Percentiles rank a stretch among this genome's conserved stretches.
Conservation (phyloP, 2,888 invertebrate species). For the Prosapia bicincta region DNA sequence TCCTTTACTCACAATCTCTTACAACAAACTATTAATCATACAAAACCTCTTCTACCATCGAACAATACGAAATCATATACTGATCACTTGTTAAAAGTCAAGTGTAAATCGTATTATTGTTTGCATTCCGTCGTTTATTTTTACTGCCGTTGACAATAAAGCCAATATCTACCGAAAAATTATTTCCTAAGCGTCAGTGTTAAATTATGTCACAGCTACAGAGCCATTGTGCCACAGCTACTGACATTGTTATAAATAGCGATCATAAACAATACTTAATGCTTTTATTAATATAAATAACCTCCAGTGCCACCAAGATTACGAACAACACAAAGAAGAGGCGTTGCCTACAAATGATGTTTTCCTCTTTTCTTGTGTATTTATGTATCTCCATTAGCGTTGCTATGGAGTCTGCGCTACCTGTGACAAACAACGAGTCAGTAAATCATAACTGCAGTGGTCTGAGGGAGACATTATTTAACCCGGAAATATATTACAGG, state of each 20-base stretch:
- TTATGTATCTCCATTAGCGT: background rate
- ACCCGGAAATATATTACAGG: too few relatives aligned
- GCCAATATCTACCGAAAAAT: background rate
- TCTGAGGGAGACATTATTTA: too few relatives aligned
- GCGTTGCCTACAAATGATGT: background rate
- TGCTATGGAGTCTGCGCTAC: background rate
- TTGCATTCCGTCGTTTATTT: too few relatives aligned
- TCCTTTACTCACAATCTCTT: too few relatives aligned
- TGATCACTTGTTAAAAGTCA: too few relatives aligned
- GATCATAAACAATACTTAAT: background rate
- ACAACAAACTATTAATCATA: too few relatives aligned
- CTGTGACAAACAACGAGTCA: background rate
- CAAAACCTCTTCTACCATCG: too few relatives aligned
- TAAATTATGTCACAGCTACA: background rate
- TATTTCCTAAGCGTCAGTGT: background rate
- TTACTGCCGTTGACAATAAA: too few relatives aligned
- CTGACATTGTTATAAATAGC: background rate
- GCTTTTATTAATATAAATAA: background rate
- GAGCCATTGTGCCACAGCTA: background rate
- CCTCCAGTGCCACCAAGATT: background rate
- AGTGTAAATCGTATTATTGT: too few relatives aligned
- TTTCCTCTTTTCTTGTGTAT: background rate
- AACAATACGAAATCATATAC: too few relatives aligned
- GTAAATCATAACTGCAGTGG: background rate
- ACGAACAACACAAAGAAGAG: background rate